phyloP scores from a whole-genome alignment of 1,140 invertebrate genomes.

The Neodiprion fabricii region DNA sequence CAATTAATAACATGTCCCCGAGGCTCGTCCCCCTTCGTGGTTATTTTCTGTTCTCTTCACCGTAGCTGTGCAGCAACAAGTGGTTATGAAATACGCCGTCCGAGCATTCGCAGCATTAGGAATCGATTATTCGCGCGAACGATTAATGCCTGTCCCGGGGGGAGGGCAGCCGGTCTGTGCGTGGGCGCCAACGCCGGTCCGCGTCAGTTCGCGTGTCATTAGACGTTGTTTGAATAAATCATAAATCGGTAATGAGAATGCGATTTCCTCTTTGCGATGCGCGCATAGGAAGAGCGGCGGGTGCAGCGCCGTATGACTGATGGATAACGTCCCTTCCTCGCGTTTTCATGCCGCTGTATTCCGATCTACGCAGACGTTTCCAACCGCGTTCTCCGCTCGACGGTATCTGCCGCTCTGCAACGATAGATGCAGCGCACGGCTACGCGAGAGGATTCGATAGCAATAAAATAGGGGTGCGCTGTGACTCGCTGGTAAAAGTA shows the following conservation, averaged over 20 bases:
- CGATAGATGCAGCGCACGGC: conserved; percentile 13
- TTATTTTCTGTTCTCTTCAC: no score
- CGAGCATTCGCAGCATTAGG: not conserved
- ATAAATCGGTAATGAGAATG: not conserved
- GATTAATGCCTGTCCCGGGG: not conserved
- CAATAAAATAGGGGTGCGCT: conserved; percentile 33
- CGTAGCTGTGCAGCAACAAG: not conserved
- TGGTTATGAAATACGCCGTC: not conserved
- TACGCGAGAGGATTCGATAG: conserved; percentile 21
- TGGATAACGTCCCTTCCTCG: no score
- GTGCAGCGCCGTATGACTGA: not conserved
- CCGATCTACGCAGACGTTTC: no score
- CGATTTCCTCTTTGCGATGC: no score
- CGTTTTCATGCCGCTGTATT: no score
- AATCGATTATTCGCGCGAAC: not conserved
- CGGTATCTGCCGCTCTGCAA: not conserved
- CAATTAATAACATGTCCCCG: no score
- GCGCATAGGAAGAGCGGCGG: not conserved
- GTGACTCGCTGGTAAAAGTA: conserved; percentile 27
- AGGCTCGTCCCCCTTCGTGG: no score
- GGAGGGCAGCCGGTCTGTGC: not conserved
- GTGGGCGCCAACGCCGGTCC: not conserved
- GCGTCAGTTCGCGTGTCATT: not conserved
- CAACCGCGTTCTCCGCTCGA: no score
- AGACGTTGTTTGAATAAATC: not conserved